phyloP scores from a whole-genome alignment of 2,113 vertebrate species.

The Athene cunicularia region DNA sequence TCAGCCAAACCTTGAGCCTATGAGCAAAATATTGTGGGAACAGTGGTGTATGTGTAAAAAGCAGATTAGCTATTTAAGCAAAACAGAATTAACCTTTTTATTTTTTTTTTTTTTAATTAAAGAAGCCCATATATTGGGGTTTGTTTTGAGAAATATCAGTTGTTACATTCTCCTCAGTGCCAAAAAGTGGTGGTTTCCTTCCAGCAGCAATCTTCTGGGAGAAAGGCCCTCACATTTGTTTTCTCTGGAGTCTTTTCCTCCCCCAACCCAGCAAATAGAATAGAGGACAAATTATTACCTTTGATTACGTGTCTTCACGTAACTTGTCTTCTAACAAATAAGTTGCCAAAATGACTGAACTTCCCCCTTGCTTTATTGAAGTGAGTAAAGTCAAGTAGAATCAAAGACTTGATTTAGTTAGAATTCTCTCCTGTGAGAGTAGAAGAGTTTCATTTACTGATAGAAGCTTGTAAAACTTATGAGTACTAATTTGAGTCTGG shows the following conservation, averaged over 20 bases:
- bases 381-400: background rate
- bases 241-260: background rate
- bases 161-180: background rate
- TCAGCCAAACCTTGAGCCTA: background rate
- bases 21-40: background rate
- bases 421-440: background rate
- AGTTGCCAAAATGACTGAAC: background rate
- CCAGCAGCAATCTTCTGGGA: background rate
- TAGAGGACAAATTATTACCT: background rate
- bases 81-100: background rate
- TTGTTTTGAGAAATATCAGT: background rate
- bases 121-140: background rate
- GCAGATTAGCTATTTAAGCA: background rate
- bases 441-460: background rate
- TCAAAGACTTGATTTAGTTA: background rate
- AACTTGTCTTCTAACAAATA: background rate
- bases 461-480: background rate
- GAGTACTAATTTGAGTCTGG: background rate
- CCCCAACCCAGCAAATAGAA: background rate
- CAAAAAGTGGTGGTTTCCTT: background rate
- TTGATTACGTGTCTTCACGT: background rate
- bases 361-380: background rate
- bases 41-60: background rate
- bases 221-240: background rate
- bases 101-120: background rate